These are phyloP conservation scores for Nipponacmea schrenckii DNA, from an alignment of 2,888 invertebrate genomes.

Conservation along the genomic window DNA sequence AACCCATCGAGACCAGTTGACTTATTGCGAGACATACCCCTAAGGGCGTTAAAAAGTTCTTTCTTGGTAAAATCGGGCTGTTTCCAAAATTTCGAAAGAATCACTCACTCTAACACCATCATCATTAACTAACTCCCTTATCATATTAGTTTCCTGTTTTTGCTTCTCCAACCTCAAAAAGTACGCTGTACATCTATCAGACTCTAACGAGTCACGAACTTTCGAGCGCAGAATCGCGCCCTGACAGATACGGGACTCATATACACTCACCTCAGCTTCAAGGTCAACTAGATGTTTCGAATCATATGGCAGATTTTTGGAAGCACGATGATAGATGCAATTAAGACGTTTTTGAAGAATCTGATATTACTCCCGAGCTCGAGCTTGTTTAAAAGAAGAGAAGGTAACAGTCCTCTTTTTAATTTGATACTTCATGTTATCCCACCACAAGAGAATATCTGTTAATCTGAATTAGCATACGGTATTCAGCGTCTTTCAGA, in stretches of 20 bases:
- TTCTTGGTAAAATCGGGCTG: constrained; percentile 8
- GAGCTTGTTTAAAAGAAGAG: not conserved
- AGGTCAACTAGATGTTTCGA: not conserved
- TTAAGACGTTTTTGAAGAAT: not conserved
- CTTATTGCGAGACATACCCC: constrained; percentile 27
- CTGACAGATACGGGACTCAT: too few relatives aligned
- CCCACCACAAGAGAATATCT: not conserved
- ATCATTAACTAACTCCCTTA: too few relatives aligned
- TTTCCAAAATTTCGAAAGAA: constrained; percentile 10
- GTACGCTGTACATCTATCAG: too few relatives aligned
- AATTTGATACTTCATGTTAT: not conserved
- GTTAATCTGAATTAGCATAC: not conserved
- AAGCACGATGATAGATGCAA: not conserved
- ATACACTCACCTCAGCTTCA: constrained; percentile 9
- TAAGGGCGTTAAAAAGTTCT: constrained; percentile 18
- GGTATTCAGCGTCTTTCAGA: not conserved
- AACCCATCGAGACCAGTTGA: constrained; percentile 37
- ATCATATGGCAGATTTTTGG: not conserved
- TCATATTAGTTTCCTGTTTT: too few relatives aligned
- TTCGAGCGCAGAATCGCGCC: too few relatives aligned
- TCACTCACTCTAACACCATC: not conserved
- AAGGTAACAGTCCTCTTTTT: not conserved
- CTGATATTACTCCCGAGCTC: not conserved
- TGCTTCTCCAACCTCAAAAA: too few relatives aligned
- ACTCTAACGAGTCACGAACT: too few relatives aligned